These are phyloP conservation scores for Microdon myrmicae DNA, from an alignment of 2,888 invertebrate genomes.

Conservation along the genomic window DNA sequence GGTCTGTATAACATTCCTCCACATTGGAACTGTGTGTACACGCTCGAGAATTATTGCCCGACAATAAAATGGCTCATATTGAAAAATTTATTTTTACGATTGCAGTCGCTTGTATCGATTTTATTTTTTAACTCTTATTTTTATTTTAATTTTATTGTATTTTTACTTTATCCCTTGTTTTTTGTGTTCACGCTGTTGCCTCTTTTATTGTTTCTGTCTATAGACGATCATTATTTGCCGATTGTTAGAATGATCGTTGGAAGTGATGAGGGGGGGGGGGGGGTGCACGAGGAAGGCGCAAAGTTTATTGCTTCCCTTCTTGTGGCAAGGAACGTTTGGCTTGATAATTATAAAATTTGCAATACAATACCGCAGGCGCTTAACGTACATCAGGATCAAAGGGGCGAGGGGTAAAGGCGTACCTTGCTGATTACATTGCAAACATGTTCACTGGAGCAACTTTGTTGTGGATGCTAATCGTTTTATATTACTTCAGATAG, in stretches of 20 bases:
- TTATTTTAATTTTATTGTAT: conserved; percentile 1
- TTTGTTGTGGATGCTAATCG: conserved; percentile 52
- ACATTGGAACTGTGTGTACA: conserved; percentile 38
- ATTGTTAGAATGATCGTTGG: neutral
- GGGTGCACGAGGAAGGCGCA: conserved; percentile 11
- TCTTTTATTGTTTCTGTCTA: conserved; percentile 18
- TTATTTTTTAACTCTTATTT: conserved; percentile 14
- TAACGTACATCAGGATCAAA: too few species aligned
- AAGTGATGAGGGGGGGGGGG: neutral
- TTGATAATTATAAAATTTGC: conserved; percentile 50
- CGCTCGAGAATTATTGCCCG: conserved; percentile 53
- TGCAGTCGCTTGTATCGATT: conserved; percentile 40
- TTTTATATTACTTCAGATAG: conserved; percentile 36
- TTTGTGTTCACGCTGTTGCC: neutral
- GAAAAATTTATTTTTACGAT: conserved; percentile 57
- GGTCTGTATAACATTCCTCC: conserved; percentile 13
- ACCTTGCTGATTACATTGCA: conserved; percentile 46
- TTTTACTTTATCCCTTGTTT: neutral
- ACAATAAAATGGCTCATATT: conserved; percentile 56
- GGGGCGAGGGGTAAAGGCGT: conserved; percentile 24
- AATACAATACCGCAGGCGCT: conserved; percentile 35
- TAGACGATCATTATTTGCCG: conserved; percentile 39
- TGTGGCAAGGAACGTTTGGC: conserved; percentile 31
- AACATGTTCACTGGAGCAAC: conserved; percentile 50
- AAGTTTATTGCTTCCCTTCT: conserved; percentile 50